Percentiles rank a stretch among this genome's conserved stretches.
phyloP scores from a whole-genome alignment of 2,797 vertebrate species.

The Lagorchestes hirsutus region DNA sequence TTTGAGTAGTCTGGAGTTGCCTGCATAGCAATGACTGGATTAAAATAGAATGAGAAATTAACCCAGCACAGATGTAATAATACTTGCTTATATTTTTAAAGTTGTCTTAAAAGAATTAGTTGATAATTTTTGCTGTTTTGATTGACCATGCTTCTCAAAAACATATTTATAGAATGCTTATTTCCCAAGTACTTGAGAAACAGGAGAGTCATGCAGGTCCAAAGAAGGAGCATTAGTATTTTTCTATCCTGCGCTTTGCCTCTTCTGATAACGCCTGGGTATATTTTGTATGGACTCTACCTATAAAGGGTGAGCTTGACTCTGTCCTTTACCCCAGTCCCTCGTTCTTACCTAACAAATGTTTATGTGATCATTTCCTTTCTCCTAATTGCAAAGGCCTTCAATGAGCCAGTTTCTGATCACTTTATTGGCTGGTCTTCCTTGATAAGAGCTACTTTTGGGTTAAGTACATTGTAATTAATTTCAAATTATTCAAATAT shows the following conservation, averaged over 20 bases:
- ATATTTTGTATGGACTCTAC: neutral
- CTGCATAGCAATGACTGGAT: neutral
- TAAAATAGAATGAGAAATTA: neutral
- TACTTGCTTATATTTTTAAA: neutral
- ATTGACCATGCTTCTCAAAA: neutral
- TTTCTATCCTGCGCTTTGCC: slow-evolving; percentile 34
- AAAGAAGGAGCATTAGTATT: neutral
- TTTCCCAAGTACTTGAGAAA: slow-evolving; percentile 43
- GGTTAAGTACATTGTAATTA: neutral
- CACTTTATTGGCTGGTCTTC: neutral
- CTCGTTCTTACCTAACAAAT: neutral
- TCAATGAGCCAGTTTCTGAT: neutral
- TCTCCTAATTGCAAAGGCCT: neutral
- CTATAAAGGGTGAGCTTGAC: slow-evolving; percentile 4
- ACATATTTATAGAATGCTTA: slow-evolving; percentile 5
- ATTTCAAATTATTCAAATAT: neutral
- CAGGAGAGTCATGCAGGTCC: neutral
- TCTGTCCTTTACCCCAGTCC: neutral
- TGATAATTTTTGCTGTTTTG: neutral
- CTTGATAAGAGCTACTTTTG: neutral
- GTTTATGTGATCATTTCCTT: neutral
- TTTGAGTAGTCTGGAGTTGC: neutral
- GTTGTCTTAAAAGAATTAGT: neutral
- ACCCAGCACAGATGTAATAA: neutral
- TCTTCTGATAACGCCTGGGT: neutral